Percentiles rank a stretch among this genome's conserved stretches.
These are phyloP conservation scores for Oreotragus oreotragus DNA, from an alignment of 2,113 vertebrate species.

Conservation along the genomic window DNA sequence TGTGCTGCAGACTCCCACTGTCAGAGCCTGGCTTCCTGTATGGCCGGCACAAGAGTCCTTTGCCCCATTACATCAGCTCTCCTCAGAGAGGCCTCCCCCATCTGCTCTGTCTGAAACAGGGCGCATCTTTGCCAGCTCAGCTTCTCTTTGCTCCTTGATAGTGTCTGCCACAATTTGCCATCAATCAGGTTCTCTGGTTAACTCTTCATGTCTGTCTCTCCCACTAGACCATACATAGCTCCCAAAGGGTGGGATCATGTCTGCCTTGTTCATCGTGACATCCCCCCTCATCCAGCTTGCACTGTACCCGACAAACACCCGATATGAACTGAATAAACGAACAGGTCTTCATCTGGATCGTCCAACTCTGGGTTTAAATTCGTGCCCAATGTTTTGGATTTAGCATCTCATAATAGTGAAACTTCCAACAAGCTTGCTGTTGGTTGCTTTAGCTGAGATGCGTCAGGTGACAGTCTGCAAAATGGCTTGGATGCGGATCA, in stretches of 20 bases:
- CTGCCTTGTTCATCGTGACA: not conserved
- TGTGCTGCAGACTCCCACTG: not conserved
- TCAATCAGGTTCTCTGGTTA: not conserved
- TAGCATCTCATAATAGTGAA: not conserved
- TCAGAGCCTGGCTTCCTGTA: not conserved
- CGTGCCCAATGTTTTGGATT: not conserved
- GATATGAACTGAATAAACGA: not conserved
- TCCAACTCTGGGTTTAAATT: not conserved
- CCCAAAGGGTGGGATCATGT: not conserved
- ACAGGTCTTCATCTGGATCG: not conserved
- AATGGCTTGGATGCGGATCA: not conserved
- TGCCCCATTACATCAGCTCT: not conserved
- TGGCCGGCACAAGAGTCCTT: not conserved
- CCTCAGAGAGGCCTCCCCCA: not conserved
- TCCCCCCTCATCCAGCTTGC: not conserved
- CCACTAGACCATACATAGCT: not conserved
- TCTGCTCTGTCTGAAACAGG: not conserved
- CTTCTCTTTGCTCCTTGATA: not conserved
- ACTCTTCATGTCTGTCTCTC: not conserved
- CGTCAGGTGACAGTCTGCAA: not conserved
- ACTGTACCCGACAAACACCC: not conserved
- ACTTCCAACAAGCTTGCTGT: not conserved
- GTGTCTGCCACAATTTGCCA: not conserved
- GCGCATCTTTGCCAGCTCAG: not conserved
- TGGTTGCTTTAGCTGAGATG: not conserved